phyloP scores from a whole-genome alignment of 2,797 vertebrate species.

The Mormyrus proboscirostris region DNA sequence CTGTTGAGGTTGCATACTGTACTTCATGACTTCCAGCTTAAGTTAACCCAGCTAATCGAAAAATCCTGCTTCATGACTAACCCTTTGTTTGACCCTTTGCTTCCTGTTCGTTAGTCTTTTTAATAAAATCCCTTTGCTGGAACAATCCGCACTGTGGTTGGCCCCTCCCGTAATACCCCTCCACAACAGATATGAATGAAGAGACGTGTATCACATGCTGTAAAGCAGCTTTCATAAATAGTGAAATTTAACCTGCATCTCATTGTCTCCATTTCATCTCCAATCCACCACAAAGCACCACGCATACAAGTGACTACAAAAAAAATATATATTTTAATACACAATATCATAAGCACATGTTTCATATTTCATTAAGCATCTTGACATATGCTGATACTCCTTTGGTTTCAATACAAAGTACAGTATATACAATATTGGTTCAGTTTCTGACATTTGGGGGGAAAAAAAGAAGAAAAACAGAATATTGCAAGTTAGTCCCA shows the following conservation, averaged over 20 bases:
- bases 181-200: background rate
- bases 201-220: background rate
- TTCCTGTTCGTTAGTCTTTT: background rate
- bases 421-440: constrained; percentile 33
- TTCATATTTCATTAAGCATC: constrained; percentile 30
- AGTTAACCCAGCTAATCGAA: background rate
- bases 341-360: constrained; percentile 38
- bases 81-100: background rate
- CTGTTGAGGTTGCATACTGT: too few species aligned
- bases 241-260: background rate
- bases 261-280: background rate
- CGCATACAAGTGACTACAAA: constrained; percentile 23
- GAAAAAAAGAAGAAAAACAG: constrained; percentile 18
- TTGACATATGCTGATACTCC: constrained; percentile 30
- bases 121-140: background rate
- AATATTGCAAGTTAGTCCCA: constrained; percentile 30
- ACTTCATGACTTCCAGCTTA: background rate
- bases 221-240: background rate
- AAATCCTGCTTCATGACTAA: background rate
- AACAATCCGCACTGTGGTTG: background rate
- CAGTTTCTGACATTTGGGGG: constrained; percentile 26
- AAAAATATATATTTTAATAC: constrained; percentile 41
- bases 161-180: background rate
- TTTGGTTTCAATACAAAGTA: constrained; percentile 32
- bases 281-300: background rate